These are phyloP conservation scores for Rhagoletis pomonella DNA, from an alignment of 1,140 invertebrate genomes.

Conservation along the genomic window DNA sequence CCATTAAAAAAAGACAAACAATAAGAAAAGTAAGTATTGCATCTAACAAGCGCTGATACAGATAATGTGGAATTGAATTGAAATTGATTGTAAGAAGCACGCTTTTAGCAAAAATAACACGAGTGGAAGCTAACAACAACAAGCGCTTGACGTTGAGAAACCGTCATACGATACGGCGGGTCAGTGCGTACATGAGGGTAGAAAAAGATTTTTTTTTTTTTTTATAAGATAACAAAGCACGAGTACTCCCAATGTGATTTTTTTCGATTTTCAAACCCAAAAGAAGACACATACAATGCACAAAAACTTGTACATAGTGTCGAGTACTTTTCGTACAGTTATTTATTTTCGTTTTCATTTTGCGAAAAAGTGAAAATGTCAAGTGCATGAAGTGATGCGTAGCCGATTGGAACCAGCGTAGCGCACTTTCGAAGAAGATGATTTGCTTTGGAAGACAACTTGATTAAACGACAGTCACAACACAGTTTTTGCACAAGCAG, in stretches of 20 bases:
- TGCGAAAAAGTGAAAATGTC: slow-evolving; percentile 50
- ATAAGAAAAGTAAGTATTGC: neutral
- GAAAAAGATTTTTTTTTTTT: neutral
- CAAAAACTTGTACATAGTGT: neutral
- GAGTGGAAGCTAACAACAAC: neutral
- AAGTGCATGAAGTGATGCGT: slow-evolving; percentile 47
- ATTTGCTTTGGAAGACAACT: slow-evolving; percentile 27
- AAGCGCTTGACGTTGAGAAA: slow-evolving; percentile 7
- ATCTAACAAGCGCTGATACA: neutral
- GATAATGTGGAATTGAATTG: slow-evolving; percentile 29
- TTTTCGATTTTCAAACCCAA: neutral
- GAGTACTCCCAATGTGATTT: too few species aligned
- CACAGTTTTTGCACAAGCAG: neutral
- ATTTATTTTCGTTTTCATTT: slow-evolving; percentile 50
- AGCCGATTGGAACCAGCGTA: slow-evolving; percentile 22
- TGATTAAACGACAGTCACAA: slow-evolving; percentile 28
- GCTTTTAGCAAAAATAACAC: neutral
- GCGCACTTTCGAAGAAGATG: neutral
- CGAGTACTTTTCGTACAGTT: neutral
- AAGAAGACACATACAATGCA: neutral
- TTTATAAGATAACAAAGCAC: neutral
- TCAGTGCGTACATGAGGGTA: neutral
- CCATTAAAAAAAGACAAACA: neutral
- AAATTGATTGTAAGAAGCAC: neutral
- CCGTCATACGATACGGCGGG: neutral